Base-by-base conservation (phyloP, 2,113 vertebrate species). In the Centropristis striata region DNA sequence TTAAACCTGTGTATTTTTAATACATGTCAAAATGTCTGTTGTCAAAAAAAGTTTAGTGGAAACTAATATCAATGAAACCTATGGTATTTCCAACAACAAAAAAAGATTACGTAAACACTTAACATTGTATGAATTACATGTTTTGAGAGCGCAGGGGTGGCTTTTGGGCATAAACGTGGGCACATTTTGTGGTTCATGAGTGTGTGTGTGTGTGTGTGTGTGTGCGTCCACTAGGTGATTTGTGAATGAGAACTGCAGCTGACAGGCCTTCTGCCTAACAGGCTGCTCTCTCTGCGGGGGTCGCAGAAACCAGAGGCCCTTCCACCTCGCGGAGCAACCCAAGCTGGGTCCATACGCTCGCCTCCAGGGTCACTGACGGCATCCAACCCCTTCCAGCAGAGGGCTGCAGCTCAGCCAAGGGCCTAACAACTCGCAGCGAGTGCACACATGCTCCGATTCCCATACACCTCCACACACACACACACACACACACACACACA, bases 221-320 rank as follows among this genome's bases (percentile, higher is more conserved):
- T 20, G 41, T 59, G 51, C 5, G 25, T 58, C n/a, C 16, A 23
- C 15, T 68, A 61, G 81, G 76, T 85, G 84, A 88, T 87, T 88
- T 85, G 75, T 90, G 87, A 92, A 90, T 90, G 87, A 86, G 84
- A 65, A 39, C 44, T 86, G 75, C 78, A 86, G 86, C 87, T 91
- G 87, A 87, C 82, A 71, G 78, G 75, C 90, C 88, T 87, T 88
- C 88, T 92, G 91, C 82, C 76, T 27, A 66, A 90, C 90, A 90
- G 88, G 66, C 91, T 90, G 90, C 85, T 88, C 74, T 80, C 88
- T 85, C 90, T 12, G 36, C 42, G 42, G 90, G 90, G 81, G 68
- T 74, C 79, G 8, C 66, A 81, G 65, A 78, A 69, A 80, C 63
- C 84, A 80, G 81, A 85, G 78, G 83, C 74, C 88, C 70, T 66